A percentile compares a stretch with the other conserved stretches of the same genome.
Conservation (phyloP, 2,888 invertebrate species). For the Drosophila koepferae region DNA sequence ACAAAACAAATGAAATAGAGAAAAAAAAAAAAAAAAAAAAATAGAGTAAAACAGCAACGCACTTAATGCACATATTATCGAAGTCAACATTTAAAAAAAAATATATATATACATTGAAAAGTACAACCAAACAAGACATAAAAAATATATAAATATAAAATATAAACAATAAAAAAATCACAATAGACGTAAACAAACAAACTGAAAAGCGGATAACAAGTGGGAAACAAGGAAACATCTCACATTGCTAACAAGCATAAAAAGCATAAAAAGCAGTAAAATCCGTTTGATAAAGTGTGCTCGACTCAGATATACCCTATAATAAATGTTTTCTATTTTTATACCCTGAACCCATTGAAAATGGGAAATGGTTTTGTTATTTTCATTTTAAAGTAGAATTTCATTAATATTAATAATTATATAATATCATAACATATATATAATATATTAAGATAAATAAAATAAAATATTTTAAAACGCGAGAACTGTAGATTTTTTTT, state of each 20-base stretch:
- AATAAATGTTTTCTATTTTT: no score
- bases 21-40: slow-evolving; percentile 8
- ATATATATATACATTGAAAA: slow-evolving; percentile 24
- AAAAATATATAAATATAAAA: slow-evolving; percentile 40
- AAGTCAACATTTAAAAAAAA: slow-evolving; percentile 50
- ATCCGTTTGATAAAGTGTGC: neutral
- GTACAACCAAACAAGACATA: slow-evolving; percentile 46
- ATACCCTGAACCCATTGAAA: no score
- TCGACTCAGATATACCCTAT: neutral
- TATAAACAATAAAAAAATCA: slow-evolving; percentile 60
- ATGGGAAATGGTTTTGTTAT: no score
- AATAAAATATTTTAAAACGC: no score
- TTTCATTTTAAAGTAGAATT: no score
- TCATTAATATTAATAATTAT: no score
- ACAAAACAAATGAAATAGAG: no score
- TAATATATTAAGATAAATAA: no score
- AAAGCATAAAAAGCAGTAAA: neutral
- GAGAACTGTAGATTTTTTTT: no score
- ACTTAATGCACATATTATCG: slow-evolving; percentile 57
- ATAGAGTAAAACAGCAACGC: slow-evolving; percentile 32
- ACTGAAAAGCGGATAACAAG: slow-evolving; percentile 56
- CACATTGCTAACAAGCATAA: slow-evolving; percentile 60
- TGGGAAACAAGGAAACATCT: slow-evolving; percentile 18
- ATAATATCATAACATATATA: no score
- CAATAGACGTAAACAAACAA: slow-evolving; percentile 52